Conservation (phyloP, 2,888 invertebrate species). For the Coleophora deauratella region DNA sequence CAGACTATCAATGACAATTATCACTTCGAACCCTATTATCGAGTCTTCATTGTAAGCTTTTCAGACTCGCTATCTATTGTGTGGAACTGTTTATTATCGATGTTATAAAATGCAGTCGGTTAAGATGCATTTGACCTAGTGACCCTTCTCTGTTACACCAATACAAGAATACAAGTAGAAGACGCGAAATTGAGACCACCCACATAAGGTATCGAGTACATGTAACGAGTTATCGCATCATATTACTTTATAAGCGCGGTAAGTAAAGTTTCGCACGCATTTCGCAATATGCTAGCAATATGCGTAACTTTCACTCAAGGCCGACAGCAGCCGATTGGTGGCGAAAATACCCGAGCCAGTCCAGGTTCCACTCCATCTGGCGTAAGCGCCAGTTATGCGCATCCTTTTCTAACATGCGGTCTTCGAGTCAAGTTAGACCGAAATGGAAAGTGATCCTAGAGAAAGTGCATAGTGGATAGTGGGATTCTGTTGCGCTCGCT, state of each 20-base stretch:
- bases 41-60: too few species aligned
- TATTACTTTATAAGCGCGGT: slow-evolving; percentile 4
- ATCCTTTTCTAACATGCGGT: slow-evolving; percentile 36
- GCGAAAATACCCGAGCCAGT: slow-evolving; percentile 26
- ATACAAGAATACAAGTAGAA: too few species aligned
- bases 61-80: too few species aligned
- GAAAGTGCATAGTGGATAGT: slow-evolving; percentile 34
- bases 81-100: too few species aligned
- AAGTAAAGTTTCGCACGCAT: slow-evolving; percentile 12
- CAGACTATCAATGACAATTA: too few species aligned
- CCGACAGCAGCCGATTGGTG: slow-evolving; percentile 46
- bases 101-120: too few species aligned
- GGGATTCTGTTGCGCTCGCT: not conserved
- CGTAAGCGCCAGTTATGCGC: slow-evolving; percentile 23
- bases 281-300: too few species aligned
- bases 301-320: slow-evolving; percentile 58
- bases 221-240: slow-evolving; percentile 7
- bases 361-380: slow-evolving; percentile 30
- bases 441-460: slow-evolving; percentile 29
- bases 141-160: too few species aligned
- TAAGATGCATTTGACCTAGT: too few species aligned
- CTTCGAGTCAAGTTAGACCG: slow-evolving; percentile 24
- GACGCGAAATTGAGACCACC: too few species aligned
- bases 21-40: too few species aligned
- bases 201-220: too few species aligned